Evolutionary conservation across 1,140 invertebrate genomes (phyloP), one percentile per base, ranked within the genome.

Genomic region (Piezodorus guildinii): DNA sequence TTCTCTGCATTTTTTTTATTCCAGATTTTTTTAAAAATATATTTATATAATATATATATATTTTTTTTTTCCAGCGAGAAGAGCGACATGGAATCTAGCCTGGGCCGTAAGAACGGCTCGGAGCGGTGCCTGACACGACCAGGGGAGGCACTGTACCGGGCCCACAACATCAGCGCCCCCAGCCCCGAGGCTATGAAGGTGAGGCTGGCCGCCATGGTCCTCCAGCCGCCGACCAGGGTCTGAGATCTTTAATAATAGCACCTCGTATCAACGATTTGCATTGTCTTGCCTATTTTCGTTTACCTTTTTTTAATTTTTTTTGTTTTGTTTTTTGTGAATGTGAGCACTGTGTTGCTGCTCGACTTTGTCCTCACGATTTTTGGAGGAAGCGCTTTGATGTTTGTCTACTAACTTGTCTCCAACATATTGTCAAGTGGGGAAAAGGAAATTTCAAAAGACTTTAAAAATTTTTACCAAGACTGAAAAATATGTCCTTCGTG

Each of bases 181-280:
- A 83, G 81, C 69, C 83, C 83, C 39, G 85, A 81, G 72, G 84
- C 84, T 73, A 84, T 86, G 81, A 85, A 86, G 83, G 85, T 86
- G 78, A 84, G 84, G 76, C 82, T 85, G 72, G 84, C 85, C 71
- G 83, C 85, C 72, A 84, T 86, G 78, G 83, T 86, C 74, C 81
- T 86, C 74, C 84, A 86, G 78, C 83, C 85, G 68, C 85, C 85
- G 75, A 86, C 85, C 80, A 84, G 83, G 78, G 85, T 87, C 80
- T 86, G 85, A 56, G 34, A 39, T 39, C 34, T 39, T 39, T 39
- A 39, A 39, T 39, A 39, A 39, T 39, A 39, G 34, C 34, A 39
- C 34, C 6, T 39, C 34, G 12, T 39, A 5, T 39, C 4, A 39
- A 39, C 34, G 27, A 30, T 30, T 10, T 39, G 34, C 34, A 39